phyloP scores from a whole-genome alignment of 2,888 invertebrate species.

The Ochropacha duplaris region DNA sequence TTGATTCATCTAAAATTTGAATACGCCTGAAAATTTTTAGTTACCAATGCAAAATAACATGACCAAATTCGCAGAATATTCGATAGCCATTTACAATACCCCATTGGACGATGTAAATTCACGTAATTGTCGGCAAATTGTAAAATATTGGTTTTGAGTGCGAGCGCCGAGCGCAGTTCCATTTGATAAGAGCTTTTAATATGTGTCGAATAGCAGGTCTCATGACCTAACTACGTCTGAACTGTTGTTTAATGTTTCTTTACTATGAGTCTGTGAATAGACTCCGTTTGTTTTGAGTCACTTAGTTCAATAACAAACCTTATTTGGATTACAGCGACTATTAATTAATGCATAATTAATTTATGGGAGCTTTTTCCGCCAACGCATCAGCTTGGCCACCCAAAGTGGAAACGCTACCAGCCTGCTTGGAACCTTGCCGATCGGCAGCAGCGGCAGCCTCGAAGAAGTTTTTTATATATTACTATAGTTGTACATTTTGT shows the following conservation, averaged over 20 bases:
- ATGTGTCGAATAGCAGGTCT: not conserved
- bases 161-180: not conserved
- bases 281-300: no score
- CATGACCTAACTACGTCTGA: not conserved
- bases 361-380: no score
- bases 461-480: no score
- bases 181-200: not conserved
- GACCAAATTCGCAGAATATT: not conserved
- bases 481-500: no score
- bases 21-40: not conserved
- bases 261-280: no score
- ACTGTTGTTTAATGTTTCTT: not conserved
- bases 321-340: no score
- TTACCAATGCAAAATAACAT: not conserved
- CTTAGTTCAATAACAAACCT: no score
- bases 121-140: not conserved
- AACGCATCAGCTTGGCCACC: no score
- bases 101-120: not conserved
- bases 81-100: not conserved
- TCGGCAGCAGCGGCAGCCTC: no score
- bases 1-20: constrained; percentile 6
- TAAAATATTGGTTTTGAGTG: not conserved
- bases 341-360: no score
- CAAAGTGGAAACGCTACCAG: no score
- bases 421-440: no score